Conservation (phyloP, 2,113 vertebrate species). For the Lota lota region DNA sequence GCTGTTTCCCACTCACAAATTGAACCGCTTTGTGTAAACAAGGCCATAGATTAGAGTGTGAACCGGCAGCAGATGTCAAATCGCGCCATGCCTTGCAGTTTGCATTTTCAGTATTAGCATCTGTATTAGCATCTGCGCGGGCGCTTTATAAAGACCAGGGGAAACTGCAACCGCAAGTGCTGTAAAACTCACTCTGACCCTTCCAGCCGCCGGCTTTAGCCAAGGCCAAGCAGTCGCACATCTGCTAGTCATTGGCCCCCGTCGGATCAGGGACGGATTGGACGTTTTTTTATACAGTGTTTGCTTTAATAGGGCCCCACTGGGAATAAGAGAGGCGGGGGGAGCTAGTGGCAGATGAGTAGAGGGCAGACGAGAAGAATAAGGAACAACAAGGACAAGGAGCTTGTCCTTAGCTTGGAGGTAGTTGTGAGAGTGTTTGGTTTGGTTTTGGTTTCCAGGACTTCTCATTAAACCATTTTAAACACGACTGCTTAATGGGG, state of each 20-base stretch:
- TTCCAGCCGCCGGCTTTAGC: slow-evolving; percentile 27
- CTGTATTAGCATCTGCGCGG: slow-evolving; percentile 20
- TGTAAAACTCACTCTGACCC: slow-evolving; percentile 39
- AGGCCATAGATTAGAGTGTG: no score
- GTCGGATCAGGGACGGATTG: slow-evolving; percentile 8
- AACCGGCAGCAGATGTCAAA: no score
- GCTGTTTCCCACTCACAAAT: no score
- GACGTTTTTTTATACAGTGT: slow-evolving; percentile 11
- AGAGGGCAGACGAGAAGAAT: neutral
- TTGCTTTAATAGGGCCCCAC: slow-evolving; percentile 49
- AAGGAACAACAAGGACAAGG: neutral
- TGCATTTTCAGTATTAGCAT: slow-evolving; percentile 29
- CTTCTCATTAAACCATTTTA: no score
- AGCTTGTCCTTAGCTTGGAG: no score
- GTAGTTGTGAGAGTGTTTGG: no score
- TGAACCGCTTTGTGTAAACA: no score
- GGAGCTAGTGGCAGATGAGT: neutral
- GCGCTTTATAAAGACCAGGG: slow-evolving; percentile 9
- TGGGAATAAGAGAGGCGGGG: slow-evolving; percentile 18
- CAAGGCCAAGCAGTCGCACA: slow-evolving; percentile 32
- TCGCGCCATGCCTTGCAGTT: no score
- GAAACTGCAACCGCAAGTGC: neutral
- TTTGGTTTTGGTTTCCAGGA: no score
- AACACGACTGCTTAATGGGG: no score
- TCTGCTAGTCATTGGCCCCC: slow-evolving; percentile 55